Conservation (phyloP, 1,140 invertebrate genomes). For the Matsumurasca onukii region DNA sequence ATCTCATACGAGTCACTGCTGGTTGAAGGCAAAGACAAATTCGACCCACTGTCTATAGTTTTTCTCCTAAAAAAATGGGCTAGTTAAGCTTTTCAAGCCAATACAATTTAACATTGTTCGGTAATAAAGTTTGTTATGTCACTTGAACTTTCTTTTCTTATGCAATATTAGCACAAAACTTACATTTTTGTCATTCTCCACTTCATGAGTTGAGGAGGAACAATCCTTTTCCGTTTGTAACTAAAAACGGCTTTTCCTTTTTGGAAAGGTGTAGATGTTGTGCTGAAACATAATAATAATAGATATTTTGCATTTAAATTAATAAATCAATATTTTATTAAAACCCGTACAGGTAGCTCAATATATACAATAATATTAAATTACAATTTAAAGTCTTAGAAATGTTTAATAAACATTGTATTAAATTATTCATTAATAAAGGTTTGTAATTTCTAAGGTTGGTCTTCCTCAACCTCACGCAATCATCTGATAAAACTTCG, state of each 20-base stretch:
- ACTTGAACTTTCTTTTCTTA: background rate
- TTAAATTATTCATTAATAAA: no score
- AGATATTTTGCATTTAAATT: background rate
- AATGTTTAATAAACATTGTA: no score
- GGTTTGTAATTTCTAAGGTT: background rate
- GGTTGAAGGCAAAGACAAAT: background rate
- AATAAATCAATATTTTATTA: no score
- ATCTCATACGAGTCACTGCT: no score
- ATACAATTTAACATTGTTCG: background rate
- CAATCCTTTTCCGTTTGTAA: background rate
- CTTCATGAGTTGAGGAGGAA: constrained; percentile 3
- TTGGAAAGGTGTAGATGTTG: background rate
- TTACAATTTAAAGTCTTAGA: no score
- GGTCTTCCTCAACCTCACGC: background rate
- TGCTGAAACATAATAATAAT: background rate
- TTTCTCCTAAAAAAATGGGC: background rate
- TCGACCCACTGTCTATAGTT: background rate
- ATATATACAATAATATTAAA: no score
- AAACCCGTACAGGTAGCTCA: no score
- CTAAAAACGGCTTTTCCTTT: background rate
- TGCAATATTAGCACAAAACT: constrained; percentile 6
- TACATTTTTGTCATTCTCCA: background rate
- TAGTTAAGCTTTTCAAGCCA: background rate
- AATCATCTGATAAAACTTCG: background rate
- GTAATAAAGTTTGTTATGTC: background rate